These are phyloP conservation scores for Adineta ricciae DNA, from an alignment of 2,888 invertebrate genomes.

Conservation along the genomic window DNA sequence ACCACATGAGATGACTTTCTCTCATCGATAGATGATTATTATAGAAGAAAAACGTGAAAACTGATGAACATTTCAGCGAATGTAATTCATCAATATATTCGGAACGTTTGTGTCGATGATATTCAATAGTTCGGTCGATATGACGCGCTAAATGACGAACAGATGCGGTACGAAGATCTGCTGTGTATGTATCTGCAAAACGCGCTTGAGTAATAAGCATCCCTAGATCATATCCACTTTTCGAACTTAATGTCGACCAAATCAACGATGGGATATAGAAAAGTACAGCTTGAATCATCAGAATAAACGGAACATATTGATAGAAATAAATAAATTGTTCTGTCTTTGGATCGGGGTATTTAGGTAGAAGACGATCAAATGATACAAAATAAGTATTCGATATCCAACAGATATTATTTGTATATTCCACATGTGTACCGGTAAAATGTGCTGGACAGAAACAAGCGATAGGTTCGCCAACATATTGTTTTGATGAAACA, in stretches of 20 bases:
- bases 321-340: conserved; percentile 33
- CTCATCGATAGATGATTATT: neutral
- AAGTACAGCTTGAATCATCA: conserved; percentile 33
- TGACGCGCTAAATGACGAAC: conserved; percentile 28
- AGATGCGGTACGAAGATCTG: conserved; percentile 24
- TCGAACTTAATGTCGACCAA: conserved; percentile 27
- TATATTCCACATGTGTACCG: conserved; percentile 35
- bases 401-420: conserved; percentile 34
- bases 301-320: conserved; percentile 35
- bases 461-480: conserved; percentile 34
- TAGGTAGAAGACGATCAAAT: conserved; percentile 29
- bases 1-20: conserved; percentile 20
- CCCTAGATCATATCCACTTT: conserved; percentile 32
- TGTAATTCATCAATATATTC: conserved; percentile 22
- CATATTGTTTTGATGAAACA: conserved; percentile 35
- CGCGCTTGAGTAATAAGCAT: conserved; percentile 24
- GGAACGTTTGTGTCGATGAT: conserved; percentile 21
- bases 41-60: conserved; percentile 15
- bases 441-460: conserved; percentile 32
- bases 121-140: conserved; percentile 27
- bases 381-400: conserved; percentile 33
- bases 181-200: conserved; percentile 24
- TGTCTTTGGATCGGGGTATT: conserved; percentile 23
- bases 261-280: conserved; percentile 32
- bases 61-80: neutral